Percentiles rank a stretch among this genome's conserved stretches.
These are phyloP conservation scores for Drosophila quinaria DNA, from an alignment of 2,888 invertebrate species.

Conservation along the genomic window DNA sequence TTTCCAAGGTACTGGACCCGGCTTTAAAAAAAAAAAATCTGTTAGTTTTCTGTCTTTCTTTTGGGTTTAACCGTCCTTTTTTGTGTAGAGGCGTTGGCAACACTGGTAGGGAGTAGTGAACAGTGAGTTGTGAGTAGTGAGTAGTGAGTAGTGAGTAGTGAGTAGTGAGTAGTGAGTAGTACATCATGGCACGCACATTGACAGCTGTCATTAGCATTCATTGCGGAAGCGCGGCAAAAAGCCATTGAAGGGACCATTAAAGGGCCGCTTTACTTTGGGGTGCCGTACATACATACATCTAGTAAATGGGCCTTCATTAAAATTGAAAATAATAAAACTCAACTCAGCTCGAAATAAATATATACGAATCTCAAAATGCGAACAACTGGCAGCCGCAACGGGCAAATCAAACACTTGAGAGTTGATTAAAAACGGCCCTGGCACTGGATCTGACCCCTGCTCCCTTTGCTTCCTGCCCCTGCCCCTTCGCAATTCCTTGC, in stretches of 20 bases:
- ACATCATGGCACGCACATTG: slow-evolving; percentile 77
- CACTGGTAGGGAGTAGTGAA: too few species aligned
- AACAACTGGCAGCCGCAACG: slow-evolving; percentile 61
- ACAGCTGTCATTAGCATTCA: slow-evolving; percentile 82
- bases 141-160: slow-evolving; percentile 24
- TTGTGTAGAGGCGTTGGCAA: too few species aligned
- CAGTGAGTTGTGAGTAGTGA: slow-evolving; percentile 8
- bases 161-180: slow-evolving; percentile 41
- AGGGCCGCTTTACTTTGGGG: slow-evolving; percentile 39
- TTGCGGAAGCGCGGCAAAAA: slow-evolving; percentile 74
- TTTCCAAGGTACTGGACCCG: too few species aligned
- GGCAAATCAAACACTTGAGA: slow-evolving; percentile 78
- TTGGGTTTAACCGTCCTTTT: too few species aligned
- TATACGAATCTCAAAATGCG: background rate
- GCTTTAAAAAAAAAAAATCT: too few species aligned
- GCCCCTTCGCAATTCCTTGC: slow-evolving; percentile 4
- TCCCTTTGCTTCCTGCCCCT: slow-evolving; percentile 5
- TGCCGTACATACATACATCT: slow-evolving; percentile 53
- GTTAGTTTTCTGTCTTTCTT: too few species aligned
- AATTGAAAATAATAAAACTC: slow-evolving; percentile 76
- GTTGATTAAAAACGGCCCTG: slow-evolving; percentile 69
- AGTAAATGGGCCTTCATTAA: slow-evolving; percentile 78
- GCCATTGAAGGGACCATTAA: slow-evolving; percentile 50
- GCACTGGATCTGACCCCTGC: slow-evolving; percentile 13
- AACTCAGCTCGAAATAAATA: slow-evolving; percentile 21